Evolutionary conservation across 2,888 invertebrate species (phyloP).

Genomic region (Idaea aversata): DNA sequence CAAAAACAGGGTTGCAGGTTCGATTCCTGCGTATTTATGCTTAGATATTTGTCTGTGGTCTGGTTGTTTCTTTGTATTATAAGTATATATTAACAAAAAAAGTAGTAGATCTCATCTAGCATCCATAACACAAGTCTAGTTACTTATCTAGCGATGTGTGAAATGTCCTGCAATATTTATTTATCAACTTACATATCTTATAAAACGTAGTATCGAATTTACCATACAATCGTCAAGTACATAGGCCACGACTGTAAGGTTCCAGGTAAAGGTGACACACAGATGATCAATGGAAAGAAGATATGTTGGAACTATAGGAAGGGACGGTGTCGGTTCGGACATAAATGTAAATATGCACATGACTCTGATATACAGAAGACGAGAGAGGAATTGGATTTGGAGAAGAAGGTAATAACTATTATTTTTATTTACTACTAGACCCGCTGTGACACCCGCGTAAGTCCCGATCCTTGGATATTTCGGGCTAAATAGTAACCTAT

Average conservation of each 20-base stretch:
- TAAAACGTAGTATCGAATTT: constrained; percentile 54
- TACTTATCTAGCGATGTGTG: too few relatives aligned
- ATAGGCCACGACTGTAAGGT: constrained; percentile 80
- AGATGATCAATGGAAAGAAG: constrained; percentile 91
- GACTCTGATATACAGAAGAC: constrained; percentile 90
- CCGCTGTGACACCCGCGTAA: too few relatives aligned
- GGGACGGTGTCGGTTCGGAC: constrained; percentile 94
- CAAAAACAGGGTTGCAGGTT: too few relatives aligned
- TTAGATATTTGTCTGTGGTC: too few relatives aligned
- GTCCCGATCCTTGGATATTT: too few relatives aligned
- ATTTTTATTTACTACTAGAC: neutral
- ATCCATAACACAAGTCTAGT: too few relatives aligned
- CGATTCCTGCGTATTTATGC: too few relatives aligned
- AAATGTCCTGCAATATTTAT: too few relatives aligned
- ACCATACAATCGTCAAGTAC: constrained; percentile 79
- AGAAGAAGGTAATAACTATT: constrained; percentile 64
- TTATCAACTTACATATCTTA: constrained; percentile 16
- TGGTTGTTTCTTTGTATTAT: too few relatives aligned
- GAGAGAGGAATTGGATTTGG: constrained; percentile 78
- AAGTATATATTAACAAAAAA: too few relatives aligned
- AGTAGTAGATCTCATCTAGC: too few relatives aligned
- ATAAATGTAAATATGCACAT: constrained; percentile 95
- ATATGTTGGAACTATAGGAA: constrained; percentile 97
- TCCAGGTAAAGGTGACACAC: constrained; percentile 85
- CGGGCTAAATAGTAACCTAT: neutral